A percentile compares a stretch with the other conserved stretches of the same genome.
Conservation (phyloP, 2,797 vertebrate species). For the Hylomyscus alleni region DNA sequence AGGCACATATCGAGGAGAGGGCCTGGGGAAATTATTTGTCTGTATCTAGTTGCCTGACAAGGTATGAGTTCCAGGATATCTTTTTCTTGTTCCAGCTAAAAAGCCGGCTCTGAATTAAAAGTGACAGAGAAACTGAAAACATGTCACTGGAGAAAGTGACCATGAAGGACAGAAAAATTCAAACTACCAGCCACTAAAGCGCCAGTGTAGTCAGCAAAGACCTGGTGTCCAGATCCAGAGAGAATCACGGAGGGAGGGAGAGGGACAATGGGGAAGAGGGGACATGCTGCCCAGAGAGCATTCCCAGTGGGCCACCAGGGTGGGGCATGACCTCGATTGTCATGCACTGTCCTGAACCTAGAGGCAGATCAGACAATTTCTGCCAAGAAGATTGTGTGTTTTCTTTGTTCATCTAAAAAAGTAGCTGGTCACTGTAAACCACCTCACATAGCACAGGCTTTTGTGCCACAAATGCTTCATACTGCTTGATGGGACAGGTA, state of each 20-base stretch:
- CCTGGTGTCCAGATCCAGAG: not conserved
- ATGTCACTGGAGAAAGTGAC: not conserved
- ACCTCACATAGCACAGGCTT: not conserved
- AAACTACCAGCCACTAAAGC: not conserved
- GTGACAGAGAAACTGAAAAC: not conserved
- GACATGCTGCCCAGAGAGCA: not conserved
- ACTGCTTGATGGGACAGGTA: not conserved
- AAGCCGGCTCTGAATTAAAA: not conserved
- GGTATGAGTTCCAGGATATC: constrained; percentile 12
- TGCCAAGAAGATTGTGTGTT: not conserved
- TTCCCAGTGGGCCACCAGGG: not conserved
- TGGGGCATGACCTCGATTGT: not conserved
- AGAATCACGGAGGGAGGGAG: too few species aligned
- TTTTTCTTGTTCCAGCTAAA: constrained; percentile 16
- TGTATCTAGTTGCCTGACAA: not conserved
- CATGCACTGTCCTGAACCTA: not conserved
- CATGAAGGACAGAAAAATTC: not conserved
- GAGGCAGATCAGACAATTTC: not conserved
- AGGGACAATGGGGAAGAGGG: not conserved
- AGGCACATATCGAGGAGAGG: not conserved
- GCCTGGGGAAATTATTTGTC: not conserved
- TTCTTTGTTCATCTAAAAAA: constrained; percentile 11
- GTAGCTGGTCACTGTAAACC: not conserved
- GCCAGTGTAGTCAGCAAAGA: not conserved
- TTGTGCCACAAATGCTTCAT: not conserved